These are phyloP conservation scores for Acanthosepion esculentum DNA, from an alignment of 2,888 invertebrate genomes.

Conservation along the genomic window DNA sequence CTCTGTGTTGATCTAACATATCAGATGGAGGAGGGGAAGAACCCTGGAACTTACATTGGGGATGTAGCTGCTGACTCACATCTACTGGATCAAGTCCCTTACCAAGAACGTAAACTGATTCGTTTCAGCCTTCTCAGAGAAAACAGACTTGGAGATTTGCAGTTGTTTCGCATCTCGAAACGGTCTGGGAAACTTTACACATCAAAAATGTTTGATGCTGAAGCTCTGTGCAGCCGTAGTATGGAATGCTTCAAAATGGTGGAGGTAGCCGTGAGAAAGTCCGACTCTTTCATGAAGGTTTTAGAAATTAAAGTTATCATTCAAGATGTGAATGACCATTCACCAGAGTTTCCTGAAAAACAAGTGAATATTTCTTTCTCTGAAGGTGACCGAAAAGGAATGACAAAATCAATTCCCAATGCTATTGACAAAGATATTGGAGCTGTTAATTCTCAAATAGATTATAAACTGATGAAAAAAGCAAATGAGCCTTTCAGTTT, in stretches of 20 bases:
- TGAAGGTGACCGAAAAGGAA: neutral
- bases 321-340: neutral
- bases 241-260: neutral
- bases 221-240: neutral
- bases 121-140: neutral
- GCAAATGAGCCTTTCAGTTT: neutral
- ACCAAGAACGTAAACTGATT: neutral
- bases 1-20: neutral
- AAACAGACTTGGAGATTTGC: neutral
- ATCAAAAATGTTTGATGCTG: neutral
- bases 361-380: constrained; percentile 1
- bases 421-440: neutral
- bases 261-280: neutral
- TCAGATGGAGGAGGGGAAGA: neutral
- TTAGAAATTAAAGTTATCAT: neutral
- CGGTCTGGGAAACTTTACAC: neutral
- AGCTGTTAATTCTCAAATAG: neutral
- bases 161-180: neutral
- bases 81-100: neutral
- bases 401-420: neutral
- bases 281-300: neutral
- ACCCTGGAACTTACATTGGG: neutral
- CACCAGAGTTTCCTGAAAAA: neutral
- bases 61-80: constrained; percentile 2
- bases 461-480: neutral